These are phyloP conservation scores for Pipra filicauda DNA, from an alignment of 2,113 vertebrate species.

Conservation along the genomic window DNA sequence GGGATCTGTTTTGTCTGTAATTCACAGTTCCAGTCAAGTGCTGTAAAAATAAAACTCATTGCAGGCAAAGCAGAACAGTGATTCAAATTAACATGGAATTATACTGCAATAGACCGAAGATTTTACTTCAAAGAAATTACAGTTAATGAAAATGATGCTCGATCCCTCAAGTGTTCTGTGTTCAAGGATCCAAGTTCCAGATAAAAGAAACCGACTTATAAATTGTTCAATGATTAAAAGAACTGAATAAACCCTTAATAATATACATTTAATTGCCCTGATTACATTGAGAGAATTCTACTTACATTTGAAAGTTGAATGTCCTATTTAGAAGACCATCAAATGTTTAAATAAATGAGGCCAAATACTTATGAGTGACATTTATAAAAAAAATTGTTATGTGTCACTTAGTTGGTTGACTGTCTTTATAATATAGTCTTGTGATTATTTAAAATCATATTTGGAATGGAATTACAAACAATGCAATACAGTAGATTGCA, in stretches of 20 bases:
- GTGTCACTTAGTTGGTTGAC: not conserved
- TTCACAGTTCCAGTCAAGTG: slow-evolving; percentile 16
- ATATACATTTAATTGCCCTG: slow-evolving; percentile 36
- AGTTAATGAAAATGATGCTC: slow-evolving; percentile 55
- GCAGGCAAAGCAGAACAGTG: not conserved
- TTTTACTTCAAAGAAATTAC: slow-evolving; percentile 63
- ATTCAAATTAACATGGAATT: slow-evolving; percentile 35
- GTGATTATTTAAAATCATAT: not conserved
- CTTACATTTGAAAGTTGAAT: not conserved
- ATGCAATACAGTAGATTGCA: not conserved
- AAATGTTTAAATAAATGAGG: not conserved
- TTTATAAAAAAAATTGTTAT: not conserved
- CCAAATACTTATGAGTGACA: not conserved
- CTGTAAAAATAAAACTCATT: not conserved
- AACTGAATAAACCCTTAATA: slow-evolving; percentile 21
- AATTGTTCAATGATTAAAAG: slow-evolving; percentile 44
- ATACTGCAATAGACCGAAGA: not conserved
- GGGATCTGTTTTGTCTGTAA: not conserved
- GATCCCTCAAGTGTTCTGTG: slow-evolving; percentile 5
- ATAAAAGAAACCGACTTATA: slow-evolving; percentile 43
- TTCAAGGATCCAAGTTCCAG: not conserved
- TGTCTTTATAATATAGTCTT: not conserved
- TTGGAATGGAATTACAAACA: not conserved
- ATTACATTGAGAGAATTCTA: not conserved
- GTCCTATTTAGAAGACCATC: not conserved